phyloP scores from a whole-genome alignment of 2,797 vertebrate species.

The Astyanax mexicanus region DNA sequence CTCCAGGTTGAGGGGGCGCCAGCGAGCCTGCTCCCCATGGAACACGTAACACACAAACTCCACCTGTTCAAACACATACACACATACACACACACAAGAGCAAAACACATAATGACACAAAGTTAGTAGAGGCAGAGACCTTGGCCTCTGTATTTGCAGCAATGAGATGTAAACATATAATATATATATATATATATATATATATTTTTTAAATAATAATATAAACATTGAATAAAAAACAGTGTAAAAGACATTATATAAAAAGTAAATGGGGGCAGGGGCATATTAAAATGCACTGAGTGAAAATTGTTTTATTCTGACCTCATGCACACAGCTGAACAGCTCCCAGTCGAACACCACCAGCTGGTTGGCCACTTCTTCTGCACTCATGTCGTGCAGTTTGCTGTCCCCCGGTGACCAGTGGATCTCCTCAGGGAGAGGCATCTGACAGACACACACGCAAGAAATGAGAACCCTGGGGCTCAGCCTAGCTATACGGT shows the following conservation, averaged over 20 bases:
- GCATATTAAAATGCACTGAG: too few species aligned
- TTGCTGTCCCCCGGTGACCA: constrained; percentile 92
- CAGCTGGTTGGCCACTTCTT: constrained; percentile 93
- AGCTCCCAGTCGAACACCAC: constrained; percentile 96
- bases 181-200: too few species aligned
- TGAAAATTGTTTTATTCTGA: constrained; percentile 55
- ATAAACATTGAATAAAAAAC: too few species aligned
- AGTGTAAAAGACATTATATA: too few species aligned
- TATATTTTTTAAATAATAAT: too few species aligned
- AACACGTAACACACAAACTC: constrained; percentile 97
- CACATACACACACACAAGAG: constrained; percentile 15
- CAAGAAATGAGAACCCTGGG: not conserved
- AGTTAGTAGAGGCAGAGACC: constrained; percentile 7
- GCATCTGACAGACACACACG: constrained; percentile 76
- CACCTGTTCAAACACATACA: constrained; percentile 78
- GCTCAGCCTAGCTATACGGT: not conserved
- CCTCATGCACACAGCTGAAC: constrained; percentile 96
- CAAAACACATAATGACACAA: not conserved
- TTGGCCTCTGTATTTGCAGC: too few species aligned
- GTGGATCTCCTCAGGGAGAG: constrained; percentile 94
- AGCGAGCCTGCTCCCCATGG: constrained; percentile 91
- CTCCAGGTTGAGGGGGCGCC: constrained; percentile 95
- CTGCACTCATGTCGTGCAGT: constrained; percentile 91
- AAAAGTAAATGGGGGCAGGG: too few species aligned
- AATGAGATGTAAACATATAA: too few species aligned